A percentile compares a stretch with the other conserved stretches of the same genome.
Conservation (phyloP, 1,140 invertebrate species). For the Cotesia glomerata region DNA sequence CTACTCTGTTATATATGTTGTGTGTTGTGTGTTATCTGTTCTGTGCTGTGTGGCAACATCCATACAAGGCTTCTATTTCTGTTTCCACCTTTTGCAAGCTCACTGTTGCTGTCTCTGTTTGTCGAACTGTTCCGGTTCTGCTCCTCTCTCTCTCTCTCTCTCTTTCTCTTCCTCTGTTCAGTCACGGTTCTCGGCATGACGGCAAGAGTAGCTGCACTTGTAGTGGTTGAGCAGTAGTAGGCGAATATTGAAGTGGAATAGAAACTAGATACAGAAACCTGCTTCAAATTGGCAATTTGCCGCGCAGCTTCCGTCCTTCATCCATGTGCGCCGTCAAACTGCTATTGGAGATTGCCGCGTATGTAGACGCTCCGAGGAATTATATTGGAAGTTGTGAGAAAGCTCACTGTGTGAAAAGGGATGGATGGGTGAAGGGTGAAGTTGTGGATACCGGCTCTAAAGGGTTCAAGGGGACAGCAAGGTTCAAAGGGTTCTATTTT, state of each 20-base stretch:
- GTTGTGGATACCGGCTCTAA: too few relatives aligned
- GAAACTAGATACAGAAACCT: neutral
- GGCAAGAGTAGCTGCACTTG: too few relatives aligned
- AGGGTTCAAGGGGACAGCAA: too few relatives aligned
- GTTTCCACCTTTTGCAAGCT: neutral
- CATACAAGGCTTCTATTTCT: constrained; percentile 2
- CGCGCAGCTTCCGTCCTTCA: constrained; percentile 25
- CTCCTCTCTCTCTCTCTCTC: neutral
- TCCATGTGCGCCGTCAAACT: constrained; percentile 27
- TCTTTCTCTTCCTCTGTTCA: constrained; percentile 3
- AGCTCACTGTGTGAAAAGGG: too few relatives aligned
- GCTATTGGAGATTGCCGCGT: constrained; percentile 2
- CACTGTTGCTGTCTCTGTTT: neutral
- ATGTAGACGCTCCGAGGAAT: constrained; percentile 6
- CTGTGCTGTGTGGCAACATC: neutral
- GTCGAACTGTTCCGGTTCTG: neutral
- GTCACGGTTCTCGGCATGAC: neutral
- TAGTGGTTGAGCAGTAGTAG: neutral
- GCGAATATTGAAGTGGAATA: neutral
- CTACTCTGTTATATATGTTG: too few relatives aligned
- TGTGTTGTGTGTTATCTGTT: too few relatives aligned
- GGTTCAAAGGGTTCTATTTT: too few relatives aligned
- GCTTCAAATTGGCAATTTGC: constrained; percentile 41
- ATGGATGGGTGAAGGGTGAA: too few relatives aligned
- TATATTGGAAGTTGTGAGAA: too few relatives aligned